A percentile compares a stretch with the other conserved stretches of the same genome.
Conservation (phyloP, 1,140 invertebrate species). For the Brachionus plicatilis region DNA sequence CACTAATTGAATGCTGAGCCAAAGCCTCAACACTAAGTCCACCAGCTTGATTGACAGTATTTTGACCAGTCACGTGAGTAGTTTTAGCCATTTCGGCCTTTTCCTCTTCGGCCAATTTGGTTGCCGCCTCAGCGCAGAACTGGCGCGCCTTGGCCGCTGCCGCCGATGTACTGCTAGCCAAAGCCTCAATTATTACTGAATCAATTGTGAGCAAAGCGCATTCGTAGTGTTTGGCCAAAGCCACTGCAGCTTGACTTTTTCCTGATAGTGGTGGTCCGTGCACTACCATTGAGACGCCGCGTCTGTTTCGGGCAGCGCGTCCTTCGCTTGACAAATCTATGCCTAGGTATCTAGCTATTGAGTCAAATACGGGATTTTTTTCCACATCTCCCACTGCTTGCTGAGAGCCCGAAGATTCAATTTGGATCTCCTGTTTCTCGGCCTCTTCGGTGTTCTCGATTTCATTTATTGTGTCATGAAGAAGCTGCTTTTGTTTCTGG, state of each 20-base stretch:
- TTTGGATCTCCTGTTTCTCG: not conserved
- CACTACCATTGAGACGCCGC: slow-evolving; percentile 55
- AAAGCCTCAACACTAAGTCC: slow-evolving; percentile 54
- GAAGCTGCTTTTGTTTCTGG: slow-evolving; percentile 44
- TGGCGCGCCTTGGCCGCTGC: slow-evolving; percentile 50
- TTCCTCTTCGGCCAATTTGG: slow-evolving; percentile 49
- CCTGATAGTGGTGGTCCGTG: slow-evolving; percentile 54
- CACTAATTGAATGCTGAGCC: slow-evolving; percentile 49
- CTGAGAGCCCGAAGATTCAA: not conserved
- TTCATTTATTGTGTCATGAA: slow-evolving; percentile 2
- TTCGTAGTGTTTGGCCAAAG: slow-evolving; percentile 53
- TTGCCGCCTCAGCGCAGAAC: slow-evolving; percentile 52
- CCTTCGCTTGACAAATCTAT: slow-evolving; percentile 55
- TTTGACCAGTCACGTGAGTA: not conserved
- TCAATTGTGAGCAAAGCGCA: slow-evolving; percentile 53
- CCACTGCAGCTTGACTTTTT: slow-evolving; percentile 45
- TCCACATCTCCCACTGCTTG: slow-evolving; percentile 53
- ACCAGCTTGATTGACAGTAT: slow-evolving; percentile 40
- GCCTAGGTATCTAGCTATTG: slow-evolving; percentile 54
- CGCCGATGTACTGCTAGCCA: slow-evolving; percentile 51
- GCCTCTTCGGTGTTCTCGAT: not conserved
- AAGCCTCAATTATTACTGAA: slow-evolving; percentile 52
- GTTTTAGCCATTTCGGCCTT: slow-evolving; percentile 47
- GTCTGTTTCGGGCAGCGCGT: slow-evolving; percentile 52
- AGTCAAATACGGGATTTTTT: slow-evolving; percentile 54